Conservation (phyloP, 2,113 vertebrate genomes). For the Dendrocopos noguchii region DNA sequence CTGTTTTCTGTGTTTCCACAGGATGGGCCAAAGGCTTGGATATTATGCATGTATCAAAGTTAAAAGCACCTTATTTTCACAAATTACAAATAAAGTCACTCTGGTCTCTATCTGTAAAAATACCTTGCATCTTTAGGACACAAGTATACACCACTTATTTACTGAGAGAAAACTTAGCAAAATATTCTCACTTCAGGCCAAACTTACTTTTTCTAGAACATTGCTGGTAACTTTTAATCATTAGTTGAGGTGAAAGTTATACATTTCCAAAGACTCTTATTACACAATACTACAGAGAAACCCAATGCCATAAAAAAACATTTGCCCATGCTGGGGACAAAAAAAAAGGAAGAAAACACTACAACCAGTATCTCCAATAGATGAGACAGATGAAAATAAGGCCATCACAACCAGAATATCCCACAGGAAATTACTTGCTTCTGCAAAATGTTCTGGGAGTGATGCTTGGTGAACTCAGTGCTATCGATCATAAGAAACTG, state of each 20-base stretch:
- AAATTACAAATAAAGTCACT: not conserved
- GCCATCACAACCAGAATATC: not conserved
- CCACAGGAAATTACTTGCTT: not conserved
- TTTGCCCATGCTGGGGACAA: not conserved
- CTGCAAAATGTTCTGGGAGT: not conserved
- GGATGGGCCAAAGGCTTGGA: not conserved
- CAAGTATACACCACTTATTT: not conserved
- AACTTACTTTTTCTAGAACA: not conserved
- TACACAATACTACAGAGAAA: not conserved
- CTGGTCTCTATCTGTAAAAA: not conserved
- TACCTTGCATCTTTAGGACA: not conserved
- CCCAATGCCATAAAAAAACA: not conserved
- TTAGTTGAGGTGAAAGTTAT: not conserved
- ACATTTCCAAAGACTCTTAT: not conserved
- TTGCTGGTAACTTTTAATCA: not conserved
- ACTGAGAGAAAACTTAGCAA: not conserved
- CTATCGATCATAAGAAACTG: not conserved
- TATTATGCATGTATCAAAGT: not conserved
- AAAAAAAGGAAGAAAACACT: not conserved
- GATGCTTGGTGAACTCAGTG: not conserved
- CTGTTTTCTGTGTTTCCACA: not conserved
- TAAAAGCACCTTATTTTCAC: not conserved
- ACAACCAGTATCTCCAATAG: not conserved
- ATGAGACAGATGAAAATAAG: not conserved
- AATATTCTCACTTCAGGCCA: not conserved